Base-by-base conservation (phyloP, 2,113 vertebrate genomes). In the Gnathochromis pfefferi region DNA sequence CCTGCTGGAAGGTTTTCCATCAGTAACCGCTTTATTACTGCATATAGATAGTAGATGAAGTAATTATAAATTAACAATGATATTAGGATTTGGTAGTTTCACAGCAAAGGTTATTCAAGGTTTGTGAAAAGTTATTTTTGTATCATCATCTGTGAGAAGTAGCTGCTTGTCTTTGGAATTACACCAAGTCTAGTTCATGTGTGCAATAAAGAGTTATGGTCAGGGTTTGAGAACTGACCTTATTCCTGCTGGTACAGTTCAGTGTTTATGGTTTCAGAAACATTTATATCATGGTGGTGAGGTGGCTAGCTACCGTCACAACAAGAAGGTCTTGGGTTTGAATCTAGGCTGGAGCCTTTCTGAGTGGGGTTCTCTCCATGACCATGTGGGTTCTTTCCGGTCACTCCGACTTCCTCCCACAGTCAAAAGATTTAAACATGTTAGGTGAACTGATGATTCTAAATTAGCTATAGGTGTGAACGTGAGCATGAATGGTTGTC, bases 61-160 rank as follows among this genome's bases (percentile, higher is more conserved):
- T 73, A 26, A 0, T 0, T 73, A 42, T 42, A 73, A 0, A 73
- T 16, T 9, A 73, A 45, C 40, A 42, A 45, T 73, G n/a, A 42
- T 42, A 1, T 26, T 70, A 26, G n/a, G 38, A 42, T 23, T 45
- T 45, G 2, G 21, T 73, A 73, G 40, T 11, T 26, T 45, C 40
- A 45, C 40, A 73, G 1, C 21, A 73, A 45, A 73, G 13, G 13
- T 26, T 70, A 1, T 42, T 70, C 7, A 23, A 0, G 38, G 38
- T 21, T 70, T 70, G n/a, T 14, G 35, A 42, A 70, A 68, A 73
- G 38, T 73, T 73, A 0, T 26, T 73, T 70, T 73, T 45, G 8
- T 45, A 5, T 45, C 7, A 45, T 73, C 0, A 45, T 45, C 40
- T 73, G 38, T 73, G 40, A 73, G 68, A 73, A 17, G 13, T 23